Evolutionary conservation across 2,113 vertebrate species (phyloP).

Genomic region (Suricata suricatta): DNA sequence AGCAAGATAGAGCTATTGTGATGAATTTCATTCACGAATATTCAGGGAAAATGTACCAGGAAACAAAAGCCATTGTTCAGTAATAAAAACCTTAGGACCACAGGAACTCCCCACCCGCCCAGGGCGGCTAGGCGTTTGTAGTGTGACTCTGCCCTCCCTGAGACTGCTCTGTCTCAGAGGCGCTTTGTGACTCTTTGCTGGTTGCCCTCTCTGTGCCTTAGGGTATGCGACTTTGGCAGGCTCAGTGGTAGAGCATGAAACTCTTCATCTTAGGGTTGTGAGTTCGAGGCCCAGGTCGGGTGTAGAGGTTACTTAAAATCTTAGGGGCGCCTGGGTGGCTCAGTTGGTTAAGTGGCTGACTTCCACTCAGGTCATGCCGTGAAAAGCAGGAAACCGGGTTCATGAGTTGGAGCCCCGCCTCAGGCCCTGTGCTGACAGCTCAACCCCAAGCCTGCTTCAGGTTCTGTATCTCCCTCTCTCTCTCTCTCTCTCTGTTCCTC

Average conservation of each 20-base stretch:
- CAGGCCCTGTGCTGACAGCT: no score
- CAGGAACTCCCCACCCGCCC: neutral
- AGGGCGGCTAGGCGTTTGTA: rapidly evolving
- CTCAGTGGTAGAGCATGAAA: neutral
- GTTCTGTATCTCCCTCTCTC: no score
- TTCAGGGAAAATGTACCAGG: constrained; percentile 1
- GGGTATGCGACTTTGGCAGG: neutral
- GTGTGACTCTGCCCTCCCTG: neutral
- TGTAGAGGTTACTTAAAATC: neutral
- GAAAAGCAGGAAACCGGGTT: no score
- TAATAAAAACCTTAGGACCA: neutral
- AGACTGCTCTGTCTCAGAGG: neutral
- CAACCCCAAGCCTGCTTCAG: no score
- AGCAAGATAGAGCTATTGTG: constrained; percentile 47
- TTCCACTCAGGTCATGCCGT: no score
- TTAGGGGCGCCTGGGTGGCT: no score
- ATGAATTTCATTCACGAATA: constrained; percentile 48
- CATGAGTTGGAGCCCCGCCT: no score
- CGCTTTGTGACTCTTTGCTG: neutral
- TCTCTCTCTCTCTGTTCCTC: no score
- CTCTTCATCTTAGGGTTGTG: neutral
- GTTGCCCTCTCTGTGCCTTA: neutral
- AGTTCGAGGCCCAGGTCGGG: neutral
- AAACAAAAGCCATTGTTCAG: constrained; percentile 46
- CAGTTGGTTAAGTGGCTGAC: no score